A percentile compares a stretch with the other conserved stretches of the same genome.
phyloP scores from a whole-genome alignment of 2,113 vertebrate species.

The Ceyx margarethae region DNA sequence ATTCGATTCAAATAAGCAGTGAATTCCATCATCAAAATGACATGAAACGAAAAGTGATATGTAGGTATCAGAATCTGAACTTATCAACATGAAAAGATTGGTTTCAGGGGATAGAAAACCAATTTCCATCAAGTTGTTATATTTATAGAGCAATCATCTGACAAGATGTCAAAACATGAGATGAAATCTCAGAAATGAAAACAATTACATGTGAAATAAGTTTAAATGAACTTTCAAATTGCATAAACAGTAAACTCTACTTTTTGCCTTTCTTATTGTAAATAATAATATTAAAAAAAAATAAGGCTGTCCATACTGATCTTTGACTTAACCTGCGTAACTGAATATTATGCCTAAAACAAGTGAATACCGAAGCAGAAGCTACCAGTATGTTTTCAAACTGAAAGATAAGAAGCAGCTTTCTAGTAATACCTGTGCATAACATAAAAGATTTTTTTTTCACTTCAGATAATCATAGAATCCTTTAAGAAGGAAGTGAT shows the following conservation, averaged over 20 bases:
- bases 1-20: neutral
- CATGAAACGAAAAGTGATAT: neutral
- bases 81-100: neutral
- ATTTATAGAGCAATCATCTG: conserved; percentile 5
- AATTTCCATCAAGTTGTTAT: neutral
- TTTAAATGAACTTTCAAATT: neutral
- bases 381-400: neutral
- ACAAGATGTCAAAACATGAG: conserved; percentile 6
- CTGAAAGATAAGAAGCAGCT: neutral
- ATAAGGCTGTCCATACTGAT: neutral
- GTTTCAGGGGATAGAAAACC: neutral
- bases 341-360: neutral
- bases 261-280: neutral
- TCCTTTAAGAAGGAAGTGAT: too few species aligned
- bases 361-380: neutral
- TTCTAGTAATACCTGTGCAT: neutral
- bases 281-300: neutral
- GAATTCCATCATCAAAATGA: neutral
- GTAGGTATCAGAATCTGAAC: neutral
- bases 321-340: neutral
- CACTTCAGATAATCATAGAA: neutral
- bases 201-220: neutral
- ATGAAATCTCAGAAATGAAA: conserved; percentile 26
- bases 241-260: neutral
- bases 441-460: neutral